Conservation (phyloP, 2,113 vertebrate genomes). For the Panthera uncia region DNA sequence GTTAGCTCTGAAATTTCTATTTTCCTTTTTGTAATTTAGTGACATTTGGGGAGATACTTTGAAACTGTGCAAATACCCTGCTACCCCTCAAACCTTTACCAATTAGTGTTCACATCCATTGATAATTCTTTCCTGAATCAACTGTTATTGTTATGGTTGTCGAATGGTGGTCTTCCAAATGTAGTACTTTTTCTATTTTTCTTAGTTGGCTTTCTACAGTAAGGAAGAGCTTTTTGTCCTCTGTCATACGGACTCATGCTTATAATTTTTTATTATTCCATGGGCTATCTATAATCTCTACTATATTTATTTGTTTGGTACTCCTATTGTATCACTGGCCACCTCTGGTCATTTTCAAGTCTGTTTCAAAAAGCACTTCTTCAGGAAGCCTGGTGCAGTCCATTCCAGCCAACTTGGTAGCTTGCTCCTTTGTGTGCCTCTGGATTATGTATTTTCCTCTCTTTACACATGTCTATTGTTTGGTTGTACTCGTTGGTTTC, state of each 20-base stretch:
- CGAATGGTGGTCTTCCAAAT: slow-evolving; percentile 25
- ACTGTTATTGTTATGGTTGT: not conserved
- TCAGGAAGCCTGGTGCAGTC: not conserved
- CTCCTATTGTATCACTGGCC: not conserved
- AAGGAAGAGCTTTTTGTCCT: not conserved
- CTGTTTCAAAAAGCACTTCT: not conserved
- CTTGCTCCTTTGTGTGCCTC: not conserved
- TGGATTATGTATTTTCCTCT: not conserved
- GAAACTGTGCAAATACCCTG: not conserved
- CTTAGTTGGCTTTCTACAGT: not conserved
- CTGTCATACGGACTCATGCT: not conserved
- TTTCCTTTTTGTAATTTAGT: not conserved
- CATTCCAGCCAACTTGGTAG: fast-evolving
- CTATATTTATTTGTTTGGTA: not conserved
- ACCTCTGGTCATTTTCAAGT: not conserved
- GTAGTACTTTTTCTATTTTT: not conserved
- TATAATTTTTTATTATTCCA: not conserved
- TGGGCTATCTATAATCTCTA: not conserved
- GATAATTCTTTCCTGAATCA: not conserved
- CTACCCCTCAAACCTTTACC: not conserved
- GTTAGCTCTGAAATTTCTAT: not conserved
- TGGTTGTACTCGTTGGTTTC: not conserved
- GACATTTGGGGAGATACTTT: not conserved
- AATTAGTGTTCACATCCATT: not conserved
- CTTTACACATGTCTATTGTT: not conserved